Evolutionary conservation across 37 sponge, comb jelly and placozoan genomes (phyloP).

Genomic region (Oopsacas minuta): DNA sequence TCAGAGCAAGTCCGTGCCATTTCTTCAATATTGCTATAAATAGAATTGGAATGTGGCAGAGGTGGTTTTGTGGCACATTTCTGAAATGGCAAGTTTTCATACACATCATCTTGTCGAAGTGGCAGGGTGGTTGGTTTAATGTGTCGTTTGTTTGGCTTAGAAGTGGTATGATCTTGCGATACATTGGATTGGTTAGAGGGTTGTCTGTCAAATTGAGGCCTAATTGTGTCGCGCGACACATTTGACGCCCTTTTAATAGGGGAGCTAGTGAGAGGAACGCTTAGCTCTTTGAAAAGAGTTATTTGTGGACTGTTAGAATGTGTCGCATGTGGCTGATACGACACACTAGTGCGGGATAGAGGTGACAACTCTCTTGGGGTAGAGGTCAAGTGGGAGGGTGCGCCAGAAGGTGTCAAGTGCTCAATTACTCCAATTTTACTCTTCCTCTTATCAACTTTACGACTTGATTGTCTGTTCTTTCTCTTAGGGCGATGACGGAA

Average conservation of each 20-base stretch:
- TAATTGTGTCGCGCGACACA: neutral
- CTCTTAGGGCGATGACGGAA: neutral
- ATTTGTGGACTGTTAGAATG: neutral
- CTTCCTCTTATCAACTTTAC: neutral
- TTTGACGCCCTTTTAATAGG: neutral
- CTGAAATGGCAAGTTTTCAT: neutral
- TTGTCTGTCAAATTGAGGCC: neutral
- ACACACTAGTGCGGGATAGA: neutral
- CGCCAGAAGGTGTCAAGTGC: neutral
- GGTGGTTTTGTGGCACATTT: neutral
- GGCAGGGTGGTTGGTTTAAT: neutral
- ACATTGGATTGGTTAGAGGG: neutral
- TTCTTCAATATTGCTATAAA: neutral
- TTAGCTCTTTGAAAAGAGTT: neutral
- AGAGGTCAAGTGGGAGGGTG: neutral
- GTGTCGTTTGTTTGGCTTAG: neutral
- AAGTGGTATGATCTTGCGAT: neutral
- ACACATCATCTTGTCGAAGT: neutral
- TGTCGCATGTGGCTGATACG: neutral
- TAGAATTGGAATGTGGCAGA: slow-evolving; percentile 1
- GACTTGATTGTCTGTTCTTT: neutral
- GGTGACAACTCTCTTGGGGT: neutral
- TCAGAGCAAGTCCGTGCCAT: neutral
- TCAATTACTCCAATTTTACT: neutral
- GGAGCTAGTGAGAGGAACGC: neutral